Evolutionary conservation across 2,797 vertebrate species (phyloP).

Genomic region (Cuniculus paca): DNA sequence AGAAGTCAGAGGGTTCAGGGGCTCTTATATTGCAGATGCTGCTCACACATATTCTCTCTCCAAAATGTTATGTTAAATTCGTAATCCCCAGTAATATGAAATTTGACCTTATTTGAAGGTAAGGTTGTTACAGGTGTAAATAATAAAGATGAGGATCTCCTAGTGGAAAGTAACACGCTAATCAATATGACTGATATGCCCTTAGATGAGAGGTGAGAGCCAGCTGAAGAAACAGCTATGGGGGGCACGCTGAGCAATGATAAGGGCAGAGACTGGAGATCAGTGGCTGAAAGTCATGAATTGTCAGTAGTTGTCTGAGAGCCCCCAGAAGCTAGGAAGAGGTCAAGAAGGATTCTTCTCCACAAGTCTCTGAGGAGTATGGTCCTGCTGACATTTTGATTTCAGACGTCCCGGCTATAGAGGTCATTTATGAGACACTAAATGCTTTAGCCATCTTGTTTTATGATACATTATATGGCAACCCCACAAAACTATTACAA

Average conservation of each 20-base stretch:
- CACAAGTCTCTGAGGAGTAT: background rate
- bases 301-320: background rate
- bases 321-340: background rate
- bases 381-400: background rate
- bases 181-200: background rate
- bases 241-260: rapidly evolving
- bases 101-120: background rate
- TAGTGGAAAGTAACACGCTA: background rate
- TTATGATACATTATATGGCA: background rate
- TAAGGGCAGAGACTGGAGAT: background rate
- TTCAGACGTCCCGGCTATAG: background rate
- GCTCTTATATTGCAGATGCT: background rate
- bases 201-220: background rate
- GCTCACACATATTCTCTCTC: background rate
- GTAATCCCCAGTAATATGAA: background rate
- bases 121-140: background rate
- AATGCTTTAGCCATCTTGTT: background rate
- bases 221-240: background rate
- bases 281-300: background rate
- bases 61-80: background rate
- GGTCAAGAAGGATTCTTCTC: background rate
- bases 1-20: background rate
- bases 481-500: background rate
- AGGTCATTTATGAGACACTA: background rate
- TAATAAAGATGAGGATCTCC: background rate